Conservation (phyloP, 2,888 invertebrate species). For the Drosophila bunnanda region DNA sequence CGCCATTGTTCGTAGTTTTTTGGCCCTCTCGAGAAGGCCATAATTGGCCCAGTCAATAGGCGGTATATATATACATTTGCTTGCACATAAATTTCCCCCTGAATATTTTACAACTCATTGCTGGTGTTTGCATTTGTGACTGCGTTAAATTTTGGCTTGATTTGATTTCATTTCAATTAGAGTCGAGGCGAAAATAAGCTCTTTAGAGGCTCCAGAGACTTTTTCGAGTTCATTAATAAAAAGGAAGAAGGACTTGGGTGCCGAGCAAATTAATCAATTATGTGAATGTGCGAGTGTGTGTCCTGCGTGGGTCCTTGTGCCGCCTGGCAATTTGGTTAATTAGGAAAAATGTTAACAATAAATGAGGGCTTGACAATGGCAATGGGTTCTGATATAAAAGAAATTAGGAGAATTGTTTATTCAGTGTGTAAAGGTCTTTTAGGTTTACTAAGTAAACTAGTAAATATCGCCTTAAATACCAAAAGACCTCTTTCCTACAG, state of each 20-base stretch:
- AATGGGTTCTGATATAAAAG: not conserved
- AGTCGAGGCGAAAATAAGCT: conserved; percentile 38
- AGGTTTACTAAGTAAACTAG: not conserved
- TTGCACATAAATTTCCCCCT: conserved; percentile 54
- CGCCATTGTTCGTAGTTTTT: conserved; percentile 61
- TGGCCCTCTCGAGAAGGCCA: conserved; percentile 36
- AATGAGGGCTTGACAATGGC: conserved; percentile 40
- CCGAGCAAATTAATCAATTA: conserved; percentile 68
- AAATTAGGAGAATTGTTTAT: not conserved
- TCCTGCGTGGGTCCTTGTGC: conserved; percentile 16
- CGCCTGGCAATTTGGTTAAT: conserved; percentile 72
- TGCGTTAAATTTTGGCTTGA: conserved; percentile 56
- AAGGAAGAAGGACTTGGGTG: conserved; percentile 54
- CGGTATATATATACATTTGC: conserved; percentile 41
- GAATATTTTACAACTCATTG: conserved; percentile 57
- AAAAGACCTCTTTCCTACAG: not conserved
- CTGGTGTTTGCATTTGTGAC: conserved; percentile 58
- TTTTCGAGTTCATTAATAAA: conserved; percentile 71
- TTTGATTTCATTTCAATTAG: conserved; percentile 72
- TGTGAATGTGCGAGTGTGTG: conserved; percentile 43
- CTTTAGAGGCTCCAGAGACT: conserved; percentile 11
- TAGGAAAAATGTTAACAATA: conserved; percentile 70
- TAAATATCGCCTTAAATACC: not conserved
- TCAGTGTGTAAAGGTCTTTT: too few relatives aligned
- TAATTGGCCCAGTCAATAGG: conserved; percentile 76